Conservation (phyloP, 2,888 invertebrate genomes). For the Parelbella ahira region DNA sequence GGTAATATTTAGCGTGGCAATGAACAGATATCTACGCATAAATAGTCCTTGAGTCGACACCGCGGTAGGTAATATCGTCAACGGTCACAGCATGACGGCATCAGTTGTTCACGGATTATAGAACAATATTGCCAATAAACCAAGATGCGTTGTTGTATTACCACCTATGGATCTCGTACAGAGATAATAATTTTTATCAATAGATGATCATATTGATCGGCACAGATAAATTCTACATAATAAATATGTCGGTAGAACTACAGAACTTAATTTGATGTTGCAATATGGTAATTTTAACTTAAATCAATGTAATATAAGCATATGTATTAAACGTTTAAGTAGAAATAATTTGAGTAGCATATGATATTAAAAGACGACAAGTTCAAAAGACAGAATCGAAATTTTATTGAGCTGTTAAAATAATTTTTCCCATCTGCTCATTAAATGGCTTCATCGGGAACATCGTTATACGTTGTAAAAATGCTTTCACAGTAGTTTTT, state of each 20-base stretch:
- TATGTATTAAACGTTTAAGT: no score
- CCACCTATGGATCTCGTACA: no score
- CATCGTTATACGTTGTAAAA: conserved; percentile 7
- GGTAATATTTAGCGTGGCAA: conserved; percentile 1
- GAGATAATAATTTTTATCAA: no score
- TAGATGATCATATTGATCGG: no score
- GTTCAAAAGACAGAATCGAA: conserved; percentile 1
- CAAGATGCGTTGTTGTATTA: no score
- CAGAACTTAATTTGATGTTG: no score
- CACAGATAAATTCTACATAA: no score
- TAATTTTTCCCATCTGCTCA: not conserved
- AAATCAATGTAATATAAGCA: no score
- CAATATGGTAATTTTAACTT: no score
- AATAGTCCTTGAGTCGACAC: conserved; percentile 2
- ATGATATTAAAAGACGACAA: not conserved
- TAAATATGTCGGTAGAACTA: no score
- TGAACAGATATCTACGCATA: not conserved
- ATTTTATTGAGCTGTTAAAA: conserved; percentile 2
- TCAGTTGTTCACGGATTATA: conserved; percentile 11
- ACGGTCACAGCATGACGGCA: conserved; percentile 33
- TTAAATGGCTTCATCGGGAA: conserved; percentile 10
- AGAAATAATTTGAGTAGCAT: no score
- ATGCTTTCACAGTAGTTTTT: not conserved
- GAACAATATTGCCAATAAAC: not conserved
- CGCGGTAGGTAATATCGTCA: conserved; percentile 43